Conservation (phyloP, 37 sponge, comb jelly and placozoan species). For the Amphimedon queenslandica region DNA sequence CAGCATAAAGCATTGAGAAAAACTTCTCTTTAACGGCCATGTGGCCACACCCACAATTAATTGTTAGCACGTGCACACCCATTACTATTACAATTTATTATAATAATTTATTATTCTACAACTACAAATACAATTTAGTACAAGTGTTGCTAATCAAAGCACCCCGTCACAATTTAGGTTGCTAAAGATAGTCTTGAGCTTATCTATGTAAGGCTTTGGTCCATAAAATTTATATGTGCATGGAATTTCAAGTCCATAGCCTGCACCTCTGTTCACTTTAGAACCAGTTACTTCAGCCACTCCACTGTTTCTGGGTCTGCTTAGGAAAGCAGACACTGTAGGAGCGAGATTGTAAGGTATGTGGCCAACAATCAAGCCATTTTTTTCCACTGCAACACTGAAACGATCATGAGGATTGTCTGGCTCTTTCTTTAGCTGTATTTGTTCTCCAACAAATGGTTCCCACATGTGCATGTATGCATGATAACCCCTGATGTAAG, state of each 20-base stretch:
- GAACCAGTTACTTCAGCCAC: slow-evolving; percentile 34
- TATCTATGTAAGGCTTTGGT: slow-evolving; percentile 9
- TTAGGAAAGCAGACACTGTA: slow-evolving; percentile 23
- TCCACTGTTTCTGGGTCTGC: slow-evolving; percentile 23
- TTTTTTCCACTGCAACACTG: slow-evolving; percentile 29
- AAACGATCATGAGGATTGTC: slow-evolving; percentile 29
- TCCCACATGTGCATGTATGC: slow-evolving; percentile 12
- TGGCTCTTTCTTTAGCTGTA: slow-evolving; percentile 40
- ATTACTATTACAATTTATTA: too few relatives aligned
- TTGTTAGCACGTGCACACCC: too few relatives aligned
- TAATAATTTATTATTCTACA: too few relatives aligned
- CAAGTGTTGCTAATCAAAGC: too few relatives aligned
- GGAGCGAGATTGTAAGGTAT: slow-evolving; percentile 44
- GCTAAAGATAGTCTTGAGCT: slow-evolving; percentile 2
- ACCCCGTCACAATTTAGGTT: background rate
- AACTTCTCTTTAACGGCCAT: too few relatives aligned
- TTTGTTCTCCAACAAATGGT: slow-evolving; percentile 9
- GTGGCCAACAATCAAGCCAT: slow-evolving; percentile 8
- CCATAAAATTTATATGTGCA: slow-evolving; percentile 21
- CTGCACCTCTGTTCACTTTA: slow-evolving; percentile 34
- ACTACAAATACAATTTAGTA: too few relatives aligned
- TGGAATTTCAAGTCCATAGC: slow-evolving; percentile 35
- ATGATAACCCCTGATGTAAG: slow-evolving; percentile 18
- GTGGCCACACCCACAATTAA: too few relatives aligned
- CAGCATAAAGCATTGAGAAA: too few relatives aligned